Evolutionary conservation across 53 echinoderm and acorn worm species (phyloP).

Genomic region (Apostichopus leukothele): DNA sequence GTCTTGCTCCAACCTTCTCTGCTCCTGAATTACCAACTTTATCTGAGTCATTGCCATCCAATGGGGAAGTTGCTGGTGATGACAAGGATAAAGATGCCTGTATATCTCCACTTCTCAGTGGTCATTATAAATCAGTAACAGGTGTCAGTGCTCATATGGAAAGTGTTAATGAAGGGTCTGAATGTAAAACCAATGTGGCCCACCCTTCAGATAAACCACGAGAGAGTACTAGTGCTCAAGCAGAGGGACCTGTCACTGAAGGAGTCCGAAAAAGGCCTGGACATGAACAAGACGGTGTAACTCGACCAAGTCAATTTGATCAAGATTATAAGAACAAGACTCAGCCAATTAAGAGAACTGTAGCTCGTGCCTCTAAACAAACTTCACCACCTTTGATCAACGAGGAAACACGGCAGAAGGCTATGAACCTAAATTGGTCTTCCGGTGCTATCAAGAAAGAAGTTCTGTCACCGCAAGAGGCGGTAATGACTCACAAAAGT

Average conservation of each 20-base stretch:
- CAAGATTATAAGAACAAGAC: background rate
- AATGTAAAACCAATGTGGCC: background rate
- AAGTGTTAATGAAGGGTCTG: background rate
- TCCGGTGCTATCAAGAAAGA: constrained; percentile 26
- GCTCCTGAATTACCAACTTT: background rate
- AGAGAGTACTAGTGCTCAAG: background rate
- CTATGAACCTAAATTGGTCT: constrained; percentile 28
- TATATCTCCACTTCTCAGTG: background rate
- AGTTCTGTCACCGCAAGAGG: background rate
- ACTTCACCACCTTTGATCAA: background rate
- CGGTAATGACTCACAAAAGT: background rate
- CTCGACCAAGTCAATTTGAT: background rate
- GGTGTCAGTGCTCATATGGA: background rate
- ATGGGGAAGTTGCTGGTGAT: background rate
- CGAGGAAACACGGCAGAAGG: constrained; percentile 23
- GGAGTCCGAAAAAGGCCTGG: background rate
- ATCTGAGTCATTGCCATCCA: background rate
- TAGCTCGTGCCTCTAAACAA: background rate
- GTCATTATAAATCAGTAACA: background rate
- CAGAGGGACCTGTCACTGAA: background rate
- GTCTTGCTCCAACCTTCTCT: constrained; percentile 24
- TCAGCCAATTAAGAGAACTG: constrained; percentile 6
- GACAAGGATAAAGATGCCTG: background rate
- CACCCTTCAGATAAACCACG: background rate
- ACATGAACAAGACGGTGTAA: background rate